A percentile compares a stretch with the other conserved stretches of the same genome.
These are phyloP conservation scores for Chamaea fasciata DNA, from an alignment of 2,113 vertebrate genomes.

Conservation along the genomic window DNA sequence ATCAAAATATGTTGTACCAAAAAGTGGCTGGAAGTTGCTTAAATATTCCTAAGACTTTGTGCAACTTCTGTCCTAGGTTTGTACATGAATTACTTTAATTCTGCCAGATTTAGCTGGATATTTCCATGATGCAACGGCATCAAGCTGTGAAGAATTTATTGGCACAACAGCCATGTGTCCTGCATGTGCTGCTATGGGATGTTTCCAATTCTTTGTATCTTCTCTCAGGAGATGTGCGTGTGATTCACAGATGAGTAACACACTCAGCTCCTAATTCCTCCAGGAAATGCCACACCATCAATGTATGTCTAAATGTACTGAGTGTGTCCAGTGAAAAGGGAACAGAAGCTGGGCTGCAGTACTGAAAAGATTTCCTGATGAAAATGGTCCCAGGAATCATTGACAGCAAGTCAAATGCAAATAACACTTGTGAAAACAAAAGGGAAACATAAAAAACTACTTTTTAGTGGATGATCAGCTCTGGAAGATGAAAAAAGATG, in stretches of 20 bases:
- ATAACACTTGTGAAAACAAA: neutral
- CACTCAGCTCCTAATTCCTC: neutral
- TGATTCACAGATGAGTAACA: neutral
- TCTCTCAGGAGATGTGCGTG: neutral
- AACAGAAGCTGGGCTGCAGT: neutral
- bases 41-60: neutral
- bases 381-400: neutral
- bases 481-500: neutral
- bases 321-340: neutral
- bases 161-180: neutral
- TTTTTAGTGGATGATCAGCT: neutral
- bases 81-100: neutral
- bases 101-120: neutral
- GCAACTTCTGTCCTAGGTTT: neutral
- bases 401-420: neutral
- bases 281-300: neutral
- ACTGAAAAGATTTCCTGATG: neutral
- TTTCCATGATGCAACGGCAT: neutral
- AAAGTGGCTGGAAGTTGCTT: neutral
- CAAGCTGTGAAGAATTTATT: neutral
- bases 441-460: neutral
- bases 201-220: neutral
- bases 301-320: accelerated
- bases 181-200: accelerated
- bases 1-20: neutral